A percentile compares a stretch with the other conserved stretches of the same genome.
Evolutionary conservation across 2,888 invertebrate genomes (phyloP).

Genomic region (Caenorhabditis uteleia): DNA sequence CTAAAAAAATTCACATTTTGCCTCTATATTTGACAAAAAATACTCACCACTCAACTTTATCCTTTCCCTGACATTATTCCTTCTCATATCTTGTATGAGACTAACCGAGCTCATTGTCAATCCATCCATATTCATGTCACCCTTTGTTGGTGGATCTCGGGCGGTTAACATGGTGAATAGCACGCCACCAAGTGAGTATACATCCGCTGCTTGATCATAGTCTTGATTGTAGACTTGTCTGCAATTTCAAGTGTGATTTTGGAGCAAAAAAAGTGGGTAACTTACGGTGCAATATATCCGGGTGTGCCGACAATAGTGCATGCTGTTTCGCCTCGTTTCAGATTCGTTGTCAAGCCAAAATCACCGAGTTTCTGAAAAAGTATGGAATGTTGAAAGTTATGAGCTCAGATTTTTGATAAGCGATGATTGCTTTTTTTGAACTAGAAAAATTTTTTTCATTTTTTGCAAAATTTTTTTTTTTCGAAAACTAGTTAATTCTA

Average conservation of each 20-base stretch:
- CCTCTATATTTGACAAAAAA: background rate
- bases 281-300: constrained; percentile 53
- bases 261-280: background rate
- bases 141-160: constrained; percentile 30
- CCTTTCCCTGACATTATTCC: too few species aligned
- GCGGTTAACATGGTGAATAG: constrained; percentile 45
- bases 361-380: constrained; percentile 50
- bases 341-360: constrained; percentile 48
- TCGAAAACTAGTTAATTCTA: too few species aligned
- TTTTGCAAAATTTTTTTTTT: too few species aligned
- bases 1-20: background rate
- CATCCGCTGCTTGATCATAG: constrained; percentile 39
- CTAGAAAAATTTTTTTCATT: too few species aligned
- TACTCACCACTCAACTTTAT: too few species aligned
- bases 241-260: background rate
- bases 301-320: constrained; percentile 53
- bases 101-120: too few species aligned
- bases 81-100: too few species aligned
- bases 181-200: constrained; percentile 42
- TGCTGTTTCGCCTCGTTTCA: constrained; percentile 25
- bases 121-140: background rate
- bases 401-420: too few species aligned
- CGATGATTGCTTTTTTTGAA: too few species aligned
- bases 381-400: too few species aligned
- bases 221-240: constrained; percentile 34